phyloP scores from a whole-genome alignment of 1,140 invertebrate genomes.

The Maconellicoccus hirsutus region DNA sequence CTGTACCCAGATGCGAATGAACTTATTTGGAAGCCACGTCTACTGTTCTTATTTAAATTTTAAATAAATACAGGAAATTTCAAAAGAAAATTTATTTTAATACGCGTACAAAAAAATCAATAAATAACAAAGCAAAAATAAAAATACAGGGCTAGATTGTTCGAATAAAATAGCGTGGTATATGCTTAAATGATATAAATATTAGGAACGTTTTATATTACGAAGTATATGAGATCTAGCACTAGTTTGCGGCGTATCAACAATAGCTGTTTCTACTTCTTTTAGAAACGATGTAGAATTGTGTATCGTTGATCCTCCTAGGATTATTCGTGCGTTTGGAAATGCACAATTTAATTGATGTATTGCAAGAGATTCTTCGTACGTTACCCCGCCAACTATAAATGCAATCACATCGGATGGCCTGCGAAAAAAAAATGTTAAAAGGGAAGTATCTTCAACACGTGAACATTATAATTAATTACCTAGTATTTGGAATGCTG shows the following conservation, averaged over 20 bases:
- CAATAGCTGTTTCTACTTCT: slow-evolving; percentile 42
- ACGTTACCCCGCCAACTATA: slow-evolving; percentile 91
- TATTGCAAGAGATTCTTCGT: slow-evolving; percentile 84
- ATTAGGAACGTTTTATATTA: slow-evolving; percentile 6
- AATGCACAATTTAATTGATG: slow-evolving; percentile 63
- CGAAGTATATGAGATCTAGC: not conserved
- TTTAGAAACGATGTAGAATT: slow-evolving; percentile 71
- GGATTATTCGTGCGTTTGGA: slow-evolving; percentile 62
- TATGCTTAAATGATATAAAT: not conserved
- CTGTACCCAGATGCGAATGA: too few relatives aligned
- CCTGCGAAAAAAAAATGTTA: slow-evolving; percentile 35
- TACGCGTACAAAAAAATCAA: slow-evolving; percentile 3
- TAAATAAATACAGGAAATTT: not conserved
- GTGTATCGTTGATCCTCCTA: slow-evolving; percentile 84
- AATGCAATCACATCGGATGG: slow-evolving; percentile 91
- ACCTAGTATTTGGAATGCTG: slow-evolving; percentile 24
- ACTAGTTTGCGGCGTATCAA: slow-evolving; percentile 16
- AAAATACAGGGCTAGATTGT: slow-evolving; percentile 11
- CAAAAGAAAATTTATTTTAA: slow-evolving; percentile 1
- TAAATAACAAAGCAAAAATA: slow-evolving; percentile 19
- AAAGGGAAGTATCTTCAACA: not conserved
- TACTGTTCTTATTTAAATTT: too few relatives aligned
- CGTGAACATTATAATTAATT: slow-evolving; percentile 24
- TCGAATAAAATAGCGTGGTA: not conserved
- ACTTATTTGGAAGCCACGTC: too few relatives aligned